Percentiles rank a stretch among this genome's conserved stretches.
These are phyloP conservation scores for Formica exsecta DNA, from an alignment of 1,140 invertebrate species.

Conservation along the genomic window DNA sequence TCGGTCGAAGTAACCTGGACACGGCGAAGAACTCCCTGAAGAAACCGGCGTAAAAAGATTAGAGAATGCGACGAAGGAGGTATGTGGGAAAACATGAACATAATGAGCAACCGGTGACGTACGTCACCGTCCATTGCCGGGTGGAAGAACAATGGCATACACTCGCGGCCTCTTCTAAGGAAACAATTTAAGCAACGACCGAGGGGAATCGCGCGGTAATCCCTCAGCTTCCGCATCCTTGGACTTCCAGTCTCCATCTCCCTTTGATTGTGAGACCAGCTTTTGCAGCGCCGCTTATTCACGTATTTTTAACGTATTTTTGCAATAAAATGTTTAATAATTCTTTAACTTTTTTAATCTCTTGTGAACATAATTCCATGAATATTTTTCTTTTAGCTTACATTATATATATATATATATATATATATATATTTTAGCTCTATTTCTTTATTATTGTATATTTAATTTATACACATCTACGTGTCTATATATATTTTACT, in stretches of 20 bases:
- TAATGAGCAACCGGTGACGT: conserved; percentile 69
- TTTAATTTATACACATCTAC: background rate
- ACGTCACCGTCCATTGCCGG: conserved; percentile 66
- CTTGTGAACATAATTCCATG: conserved; percentile 7
- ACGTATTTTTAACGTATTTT: background rate
- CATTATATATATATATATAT: background rate
- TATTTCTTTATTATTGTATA: background rate
- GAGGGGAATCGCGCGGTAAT: conserved; percentile 43
- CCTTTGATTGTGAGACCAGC: background rate
- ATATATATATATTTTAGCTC: background rate
- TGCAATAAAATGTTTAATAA: background rate
- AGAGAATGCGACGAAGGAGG: conserved; percentile 47
- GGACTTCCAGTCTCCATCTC: conserved; percentile 31
- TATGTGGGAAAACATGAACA: conserved; percentile 62
- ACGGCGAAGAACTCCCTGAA: conserved; percentile 56
- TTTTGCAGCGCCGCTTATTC: conserved; percentile 5
- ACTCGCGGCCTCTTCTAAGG: conserved; percentile 52
- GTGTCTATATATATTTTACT: background rate
- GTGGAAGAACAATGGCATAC: conserved; percentile 66
- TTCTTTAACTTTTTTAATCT: conserved; percentile 23
- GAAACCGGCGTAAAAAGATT: conserved; percentile 54
- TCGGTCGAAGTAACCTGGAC: conserved; percentile 67
- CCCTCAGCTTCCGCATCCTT: conserved; percentile 62
- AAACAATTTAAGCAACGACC: conserved; percentile 71
- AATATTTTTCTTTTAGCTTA: conserved; percentile 12